Evolutionary conservation across 2,888 invertebrate species (phyloP), one percentile per base, ranked within the genome.

Genomic region (Lithosia quadra): DNA sequence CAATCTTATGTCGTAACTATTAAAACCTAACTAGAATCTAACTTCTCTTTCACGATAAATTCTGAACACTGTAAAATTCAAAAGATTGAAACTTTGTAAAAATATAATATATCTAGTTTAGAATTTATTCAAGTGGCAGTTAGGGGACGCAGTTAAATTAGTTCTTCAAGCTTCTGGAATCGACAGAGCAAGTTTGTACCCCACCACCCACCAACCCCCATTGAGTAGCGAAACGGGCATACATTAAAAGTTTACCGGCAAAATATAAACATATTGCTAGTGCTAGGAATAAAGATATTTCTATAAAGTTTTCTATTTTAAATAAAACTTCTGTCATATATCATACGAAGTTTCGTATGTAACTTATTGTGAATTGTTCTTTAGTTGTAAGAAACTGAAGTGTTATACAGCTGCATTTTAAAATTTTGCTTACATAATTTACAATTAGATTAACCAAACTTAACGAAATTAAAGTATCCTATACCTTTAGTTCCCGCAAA

Each of bases 91-190:
- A 78, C 77, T 80, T 77, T 63, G 67, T 76, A 82, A 81, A 82
- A 82, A 77, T 78, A 78, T 74, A n/a, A n/a, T n/a, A 79, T 76
- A 84, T 84, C 84, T 86, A 87, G 87, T 87, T 90, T 88, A 88
- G 86, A 91, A 91, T 92, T 92, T 92, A 92, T 91, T 91, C 89
- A 88, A 92, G 91, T 92, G 90, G 91, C 90, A 89, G 92, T 91
- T 89, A 89, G 90, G 87, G 88, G 90, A 91, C 89, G 91, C 88
- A 91, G 92, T 92, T 94, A 93, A 94, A 94, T 94, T 93, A 93
- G 93, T 93, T 94, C 89, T 92, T 90, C 90, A 87, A 90, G 92
- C 91, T 91, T 92, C 90, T 90, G 88, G 86, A 89, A 90, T 91
- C 91, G 93, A 91, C 90, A 88, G 92, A 90, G 90, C 87, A 91